Evolutionary conservation across 2,113 vertebrate genomes (phyloP).

Genomic region (Channa argus): DNA sequence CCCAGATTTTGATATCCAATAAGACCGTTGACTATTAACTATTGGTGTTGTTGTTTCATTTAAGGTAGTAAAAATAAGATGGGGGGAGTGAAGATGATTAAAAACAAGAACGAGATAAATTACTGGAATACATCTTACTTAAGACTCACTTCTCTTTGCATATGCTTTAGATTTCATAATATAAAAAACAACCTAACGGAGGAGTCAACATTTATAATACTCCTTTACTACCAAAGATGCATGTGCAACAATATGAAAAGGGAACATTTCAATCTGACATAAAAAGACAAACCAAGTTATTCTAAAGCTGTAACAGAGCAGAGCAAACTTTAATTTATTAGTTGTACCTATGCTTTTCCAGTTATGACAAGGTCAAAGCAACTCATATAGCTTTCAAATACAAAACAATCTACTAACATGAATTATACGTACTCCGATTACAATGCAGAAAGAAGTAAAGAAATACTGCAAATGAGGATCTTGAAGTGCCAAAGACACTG

Average conservation of each 20-base stretch:
- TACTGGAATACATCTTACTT: neutral
- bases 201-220: neutral
- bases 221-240: neutral
- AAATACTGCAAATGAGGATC: neutral
- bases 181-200: neutral
- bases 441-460: too few relatives aligned
- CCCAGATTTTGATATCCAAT: slow-evolving; percentile 11
- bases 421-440: neutral
- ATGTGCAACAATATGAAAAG: neutral
- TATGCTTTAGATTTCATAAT: neutral
- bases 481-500: neutral
- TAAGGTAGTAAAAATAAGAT: neutral
- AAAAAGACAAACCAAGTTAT: neutral
- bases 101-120: neutral
- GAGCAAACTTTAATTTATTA: too few relatives aligned
- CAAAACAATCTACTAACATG: neutral
- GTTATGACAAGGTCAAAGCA: neutral
- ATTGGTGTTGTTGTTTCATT: neutral
- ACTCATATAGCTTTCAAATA: neutral
- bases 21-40: too few relatives aligned
- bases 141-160: neutral
- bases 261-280: too few relatives aligned
- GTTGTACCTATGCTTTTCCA: neutral
- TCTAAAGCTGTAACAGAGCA: neutral
- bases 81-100: too few relatives aligned